Evolutionary conservation across 2,113 vertebrate species (phyloP).

Genomic region (Vireo altiloquus): DNA sequence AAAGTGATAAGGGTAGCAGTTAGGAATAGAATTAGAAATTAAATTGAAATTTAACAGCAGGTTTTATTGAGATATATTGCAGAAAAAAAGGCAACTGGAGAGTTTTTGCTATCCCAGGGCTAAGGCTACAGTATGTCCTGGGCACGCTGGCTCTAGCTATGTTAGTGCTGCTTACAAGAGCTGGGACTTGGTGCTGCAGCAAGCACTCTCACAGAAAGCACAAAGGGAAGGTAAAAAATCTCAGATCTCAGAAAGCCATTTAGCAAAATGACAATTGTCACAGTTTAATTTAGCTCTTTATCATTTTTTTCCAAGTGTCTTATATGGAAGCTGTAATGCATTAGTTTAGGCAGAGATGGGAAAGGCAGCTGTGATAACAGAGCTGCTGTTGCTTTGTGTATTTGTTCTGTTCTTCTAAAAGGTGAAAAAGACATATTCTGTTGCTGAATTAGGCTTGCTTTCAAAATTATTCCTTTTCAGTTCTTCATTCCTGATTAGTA

Average conservation of each 20-base stretch:
- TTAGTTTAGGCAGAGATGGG: background rate
- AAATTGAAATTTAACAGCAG: background rate
- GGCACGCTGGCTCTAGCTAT: fast-evolving
- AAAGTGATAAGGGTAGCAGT: background rate
- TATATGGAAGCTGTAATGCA: background rate
- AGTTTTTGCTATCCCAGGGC: background rate
- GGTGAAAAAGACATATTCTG: background rate
- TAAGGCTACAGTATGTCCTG: background rate
- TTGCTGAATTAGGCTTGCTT: background rate
- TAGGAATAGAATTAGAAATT: background rate
- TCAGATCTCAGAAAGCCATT: background rate
- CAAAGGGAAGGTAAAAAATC: background rate
- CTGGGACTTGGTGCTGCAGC: background rate
- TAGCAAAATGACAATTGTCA: background rate
- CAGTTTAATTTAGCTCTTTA: background rate
- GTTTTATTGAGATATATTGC: background rate
- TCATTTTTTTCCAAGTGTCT: background rate
- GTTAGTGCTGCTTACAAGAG: background rate
- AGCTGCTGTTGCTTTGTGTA: background rate
- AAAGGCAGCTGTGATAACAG: background rate
- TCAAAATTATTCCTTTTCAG: background rate
- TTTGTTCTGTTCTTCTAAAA: background rate
- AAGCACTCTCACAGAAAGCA: background rate
- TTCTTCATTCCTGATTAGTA: background rate
- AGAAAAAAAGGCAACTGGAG: background rate